Base-by-base conservation (phyloP, 2,797 vertebrate species). In the Oceanodroma leucorhoa region DNA sequence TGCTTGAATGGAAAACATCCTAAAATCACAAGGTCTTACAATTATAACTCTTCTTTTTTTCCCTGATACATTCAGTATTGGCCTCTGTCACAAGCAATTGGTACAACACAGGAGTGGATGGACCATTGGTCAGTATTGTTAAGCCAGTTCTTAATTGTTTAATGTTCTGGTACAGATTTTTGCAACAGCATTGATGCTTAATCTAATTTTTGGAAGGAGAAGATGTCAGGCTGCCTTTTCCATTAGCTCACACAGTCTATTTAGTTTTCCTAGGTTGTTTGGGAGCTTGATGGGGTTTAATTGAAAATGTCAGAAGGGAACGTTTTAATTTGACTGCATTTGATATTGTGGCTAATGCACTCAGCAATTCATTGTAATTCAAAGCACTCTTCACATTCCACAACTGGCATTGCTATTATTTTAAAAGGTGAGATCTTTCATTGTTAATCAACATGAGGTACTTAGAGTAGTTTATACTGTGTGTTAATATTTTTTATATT, bases 251-350 rank as follows among this genome's bases (percentile, higher is more conserved):
- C 84, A 73, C 50, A 92, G 82, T 78, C 92, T 95, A 83, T 96
- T 96, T 96, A 96, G 91, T 93, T 96, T 95, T 96, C 72, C 61
- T 96, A 87, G 76, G 87, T 77, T 97, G 92, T 93, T 96, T 89
- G 69, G 89, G 92, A 92, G 76, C 92, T 96, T 96, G 95, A 95
- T 93, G 89, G 94, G 84, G 79, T 95, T 96, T 97, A 97, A 97
- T 93, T 96, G 94, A 96, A 97, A 96, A 89, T 95, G 94, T 96
- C 95, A 96, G 95, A 96, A 96, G 91, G 94, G 89, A 97, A 96
- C 45, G 4, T 96, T 97, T 96, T 97, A 96, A 96, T 96, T 96
- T 96, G 91, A 96, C 95, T 91, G 89, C 79, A 78, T 96, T 96
- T 96, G 91, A 94, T 96, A 96, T 95, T 90, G 89, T 91, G 79